phyloP scores from a whole-genome alignment of 2,888 invertebrate species.

The Stramonita haemastoma region DNA sequence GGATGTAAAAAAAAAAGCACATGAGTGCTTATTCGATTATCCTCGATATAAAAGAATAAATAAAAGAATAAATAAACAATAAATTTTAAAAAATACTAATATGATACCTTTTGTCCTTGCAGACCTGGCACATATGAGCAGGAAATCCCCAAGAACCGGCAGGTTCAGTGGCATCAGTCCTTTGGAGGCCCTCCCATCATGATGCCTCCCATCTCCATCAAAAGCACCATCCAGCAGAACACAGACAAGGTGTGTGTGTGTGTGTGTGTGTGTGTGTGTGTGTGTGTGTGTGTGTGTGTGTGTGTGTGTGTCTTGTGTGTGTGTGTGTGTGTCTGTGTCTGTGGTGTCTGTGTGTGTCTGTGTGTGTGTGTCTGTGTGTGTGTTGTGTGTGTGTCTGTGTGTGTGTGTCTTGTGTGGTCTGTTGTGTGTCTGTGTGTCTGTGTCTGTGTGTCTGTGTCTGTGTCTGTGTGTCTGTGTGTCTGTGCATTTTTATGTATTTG shows the following conservation, averaged over 20 bases:
- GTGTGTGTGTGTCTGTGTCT: neutral
- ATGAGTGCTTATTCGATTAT: too few relatives aligned
- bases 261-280: neutral
- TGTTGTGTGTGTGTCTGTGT: neutral
- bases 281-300: neutral
- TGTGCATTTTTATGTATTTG: too few relatives aligned
- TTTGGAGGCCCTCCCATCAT: constrained; percentile 76
- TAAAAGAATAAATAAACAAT: too few relatives aligned
- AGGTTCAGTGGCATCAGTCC: constrained; percentile 77
- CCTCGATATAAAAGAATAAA: too few relatives aligned
- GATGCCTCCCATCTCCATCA: constrained; percentile 72
- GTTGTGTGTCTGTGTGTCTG: neutral
- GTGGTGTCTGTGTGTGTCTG: neutral
- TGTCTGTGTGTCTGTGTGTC: too few relatives aligned
- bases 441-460: neutral
- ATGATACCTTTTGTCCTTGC: constrained; percentile 46
- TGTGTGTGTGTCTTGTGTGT: neutral
- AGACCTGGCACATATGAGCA: constrained; percentile 77
- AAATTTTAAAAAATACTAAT: neutral
- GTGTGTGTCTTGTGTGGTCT: neutral
- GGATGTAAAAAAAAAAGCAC: too few relatives aligned
- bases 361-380: neutral
- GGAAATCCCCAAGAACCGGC: constrained; percentile 65
- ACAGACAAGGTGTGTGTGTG: constrained; percentile 74
- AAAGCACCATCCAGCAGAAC: constrained; percentile 76